Base-by-base conservation (phyloP, 35 echinoderm and acorn worm genomes). In the Ophiothrix spiculata region DNA sequence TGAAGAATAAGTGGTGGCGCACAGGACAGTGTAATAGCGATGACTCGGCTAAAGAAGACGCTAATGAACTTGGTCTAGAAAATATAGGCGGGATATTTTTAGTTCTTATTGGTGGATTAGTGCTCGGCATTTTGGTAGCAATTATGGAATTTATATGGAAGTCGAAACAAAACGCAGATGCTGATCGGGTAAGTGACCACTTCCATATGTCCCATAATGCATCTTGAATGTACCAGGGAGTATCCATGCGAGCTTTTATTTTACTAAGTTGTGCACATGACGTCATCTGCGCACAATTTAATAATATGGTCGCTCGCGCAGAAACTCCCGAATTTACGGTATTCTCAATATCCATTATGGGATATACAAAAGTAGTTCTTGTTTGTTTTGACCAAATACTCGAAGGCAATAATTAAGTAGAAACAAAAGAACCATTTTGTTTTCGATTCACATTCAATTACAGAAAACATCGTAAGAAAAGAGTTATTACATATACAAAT, bases 61-160 rank as follows among this genome's bases (percentile, higher is more conserved):
- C 91, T 28, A 89, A 88, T 38, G 88, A 90, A 38, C 78, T 94
- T 1, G 92, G 92, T 4, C 41, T 97, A 14, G 84, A 93, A 56
- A 97, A 97, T 75, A 97, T 97, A 80, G 95, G 95, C 17, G 95
- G 95, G 8, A 97, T 97, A 84, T 97, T 97, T 45, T 84, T 97
- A 17, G 95, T 97, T 33, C 85, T 97, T 33, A 39, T 93, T 23
- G 91, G 79, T 33, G 95, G 95, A n/a, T 76, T 97, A 49, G 32
- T 90, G 11, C 80, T 97, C 35, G 90, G 91, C 0, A 60, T 97
- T 10, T 45, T 97, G 29, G 88, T 89, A 21, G 95, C 91, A 4
- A 83, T 97, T 15, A 88, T 79, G 40, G 95, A 97, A 86, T 97
- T 97, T 49, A 76, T 97, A 32, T 97, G 95, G 95, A 97, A 97